These are phyloP conservation scores for Myoxocephalus aenaeus DNA, from an alignment of 2,797 vertebrate genomes.

Conservation along the genomic window DNA sequence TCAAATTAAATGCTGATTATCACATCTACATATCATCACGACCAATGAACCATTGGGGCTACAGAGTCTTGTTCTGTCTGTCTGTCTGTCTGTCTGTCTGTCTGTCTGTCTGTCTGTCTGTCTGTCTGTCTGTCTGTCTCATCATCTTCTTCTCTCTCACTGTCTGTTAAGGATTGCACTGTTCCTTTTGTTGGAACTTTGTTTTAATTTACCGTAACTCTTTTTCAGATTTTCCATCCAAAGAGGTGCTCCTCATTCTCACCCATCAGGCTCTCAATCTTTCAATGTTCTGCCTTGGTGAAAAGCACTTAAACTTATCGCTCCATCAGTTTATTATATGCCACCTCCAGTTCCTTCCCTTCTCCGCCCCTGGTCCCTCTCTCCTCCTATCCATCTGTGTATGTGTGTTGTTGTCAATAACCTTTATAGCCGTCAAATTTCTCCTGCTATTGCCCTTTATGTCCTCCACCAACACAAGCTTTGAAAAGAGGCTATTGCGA, in stretches of 20 bases:
- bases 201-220: not conserved
- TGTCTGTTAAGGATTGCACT: not conserved
- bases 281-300: constrained; percentile 71
- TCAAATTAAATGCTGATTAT: constrained; percentile 58
- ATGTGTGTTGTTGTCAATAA: constrained; percentile 46
- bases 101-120: too few relatives aligned
- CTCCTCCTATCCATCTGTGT: constrained; percentile 69
- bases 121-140: too few relatives aligned
- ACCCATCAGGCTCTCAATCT: constrained; percentile 68
- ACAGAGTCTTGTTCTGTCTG: constrained; percentile 27
- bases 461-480: constrained; percentile 35
- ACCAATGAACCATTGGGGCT: constrained; percentile 12
- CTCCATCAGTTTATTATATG: constrained; percentile 73
- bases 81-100: not conserved
- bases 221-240: constrained; percentile 34
- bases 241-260: constrained; percentile 39
- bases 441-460: constrained; percentile 42
- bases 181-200: not conserved
- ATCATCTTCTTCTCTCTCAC: not conserved
- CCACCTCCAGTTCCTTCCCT: constrained; percentile 49
- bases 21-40: constrained; percentile 36
- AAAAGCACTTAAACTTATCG: constrained; percentile 77
- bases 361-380: constrained; percentile 47
- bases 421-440: constrained; percentile 34
- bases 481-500: constrained; percentile 18